Base-by-base conservation (phyloP, 2,888 invertebrate species). In the Agriopis aurantiaria region DNA sequence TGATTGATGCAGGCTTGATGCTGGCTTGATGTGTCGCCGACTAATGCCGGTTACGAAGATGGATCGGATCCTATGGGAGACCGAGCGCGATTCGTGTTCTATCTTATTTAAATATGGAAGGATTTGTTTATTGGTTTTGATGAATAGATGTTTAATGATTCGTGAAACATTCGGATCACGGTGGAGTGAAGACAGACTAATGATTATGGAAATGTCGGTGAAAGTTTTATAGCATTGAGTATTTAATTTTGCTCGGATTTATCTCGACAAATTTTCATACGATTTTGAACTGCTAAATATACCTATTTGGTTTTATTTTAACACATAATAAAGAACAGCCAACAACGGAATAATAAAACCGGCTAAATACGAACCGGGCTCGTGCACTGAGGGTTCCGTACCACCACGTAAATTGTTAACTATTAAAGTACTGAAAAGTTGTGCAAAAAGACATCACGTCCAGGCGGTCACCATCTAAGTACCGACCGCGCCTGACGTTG, bases 1-100 rank as follows among this genome's bases (percentile, higher is more conserved):
- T 92, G 92, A 92, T 92, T 90, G 91, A 92, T 92, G 90, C 83
- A 78, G 81, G 80, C 82, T 92, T 89, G 91, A 92, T 91, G 90
- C 82, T 78, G 81, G 81, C 82, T 85, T 88, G 88, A 88, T 88
- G 83, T 85, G 87, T 87, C 88, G 78, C 71, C 82, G 85, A 80
- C 88, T 89, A 88, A 88, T 88, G 85, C 85, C 77, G 75, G 71
- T 70, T 71, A 75, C 78, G 80, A 89, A 91, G 92, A 92, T 90
- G 86, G 89, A 91, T 91, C 84, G 85, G 82, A 81, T 85, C 88
- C 85, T 65, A 65, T 55, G 83, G 82, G 83, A 52, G 52, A 76
- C 65, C 68, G 76, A 74, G 80, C 82, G 79, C 78, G 80, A 79
- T 75, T 71, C 79, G 75, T 78, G 77, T 77, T 79, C 79, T 79